Evolutionary conservation across 2,888 invertebrate species (phyloP).

Genomic region (Encarsia formosa): DNA sequence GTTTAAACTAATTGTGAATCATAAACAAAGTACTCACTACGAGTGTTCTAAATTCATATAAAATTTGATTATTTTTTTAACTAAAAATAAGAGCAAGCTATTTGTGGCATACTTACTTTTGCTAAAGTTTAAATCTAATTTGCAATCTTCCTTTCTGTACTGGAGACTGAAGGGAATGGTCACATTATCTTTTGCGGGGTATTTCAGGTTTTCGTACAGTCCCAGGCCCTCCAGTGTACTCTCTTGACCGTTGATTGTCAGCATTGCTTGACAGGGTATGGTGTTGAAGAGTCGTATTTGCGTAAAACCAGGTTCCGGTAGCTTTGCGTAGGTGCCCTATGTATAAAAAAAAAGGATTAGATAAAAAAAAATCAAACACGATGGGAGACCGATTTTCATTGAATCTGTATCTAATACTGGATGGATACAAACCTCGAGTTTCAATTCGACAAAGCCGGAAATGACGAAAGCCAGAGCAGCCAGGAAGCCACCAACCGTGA

Average conservation of each 20-base stretch:
- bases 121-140: too few relatives aligned
- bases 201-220: slow-evolving; percentile 33
- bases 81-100: neutral
- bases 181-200: slow-evolving; percentile 12
- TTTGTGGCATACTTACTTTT: neutral
- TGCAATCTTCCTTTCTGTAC: too few relatives aligned
- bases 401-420: too few relatives aligned
- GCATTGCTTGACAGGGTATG: slow-evolving; percentile 33
- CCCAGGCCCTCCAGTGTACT: slow-evolving; percentile 30
- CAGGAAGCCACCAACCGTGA: slow-evolving; percentile 82
- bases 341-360: too few relatives aligned
- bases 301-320: slow-evolving; percentile 58
- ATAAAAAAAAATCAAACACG: too few relatives aligned
- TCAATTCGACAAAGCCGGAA: slow-evolving; percentile 79
- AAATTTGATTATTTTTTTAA: too few relatives aligned
- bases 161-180: too few relatives aligned
- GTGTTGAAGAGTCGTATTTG: slow-evolving; percentile 70
- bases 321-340: slow-evolving; percentile 59
- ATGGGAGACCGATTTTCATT: too few relatives aligned
- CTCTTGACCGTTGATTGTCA: slow-evolving; percentile 26
- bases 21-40: too few relatives aligned
- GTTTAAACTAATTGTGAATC: too few relatives aligned
- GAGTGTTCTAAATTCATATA: too few relatives aligned
- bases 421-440: slow-evolving; percentile 67
- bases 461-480: slow-evolving; percentile 82